A percentile compares a stretch with the other conserved stretches of the same genome.
These are phyloP conservation scores for Chiroxiphia lanceolata DNA, from an alignment of 2,797 vertebrate genomes.

Conservation along the genomic window DNA sequence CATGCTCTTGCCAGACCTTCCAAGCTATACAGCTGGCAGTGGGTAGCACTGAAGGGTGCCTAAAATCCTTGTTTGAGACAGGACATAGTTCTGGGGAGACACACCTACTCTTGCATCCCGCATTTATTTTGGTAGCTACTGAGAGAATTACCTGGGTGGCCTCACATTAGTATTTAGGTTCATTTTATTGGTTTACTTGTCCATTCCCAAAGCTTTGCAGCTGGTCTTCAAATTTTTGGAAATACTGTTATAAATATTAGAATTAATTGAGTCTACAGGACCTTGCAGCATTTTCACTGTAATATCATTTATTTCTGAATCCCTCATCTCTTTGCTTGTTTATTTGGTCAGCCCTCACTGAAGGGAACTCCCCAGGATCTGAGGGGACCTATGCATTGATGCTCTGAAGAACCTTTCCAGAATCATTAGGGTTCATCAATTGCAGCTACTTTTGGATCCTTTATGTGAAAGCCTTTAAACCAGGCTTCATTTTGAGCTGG, in stretches of 20 bases:
- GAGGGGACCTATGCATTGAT: neutral
- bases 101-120: neutral
- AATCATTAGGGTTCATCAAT: neutral
- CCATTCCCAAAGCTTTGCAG: constrained; percentile 25
- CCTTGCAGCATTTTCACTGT: neutral
- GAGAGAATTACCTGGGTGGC: constrained; percentile 12
- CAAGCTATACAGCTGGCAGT: neutral
- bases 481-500: neutral
- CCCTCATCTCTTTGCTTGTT: neutral
- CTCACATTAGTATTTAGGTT: neutral
- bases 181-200: constrained; percentile 44
- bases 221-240: constrained; percentile 34
- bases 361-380: neutral
- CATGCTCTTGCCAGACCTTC: neutral
- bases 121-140: neutral
- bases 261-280: neutral
- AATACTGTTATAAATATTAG: constrained; percentile 35
- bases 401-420: neutral
- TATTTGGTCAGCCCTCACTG: neutral
- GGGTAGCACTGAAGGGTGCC: neutral
- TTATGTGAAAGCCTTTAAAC: neutral
- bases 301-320: neutral
- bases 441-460: neutral
- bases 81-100: neutral
- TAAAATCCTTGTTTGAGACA: neutral